Evolutionary conservation across 2,888 invertebrate species (phyloP).

Genomic region (Chalcis sispes): DNA sequence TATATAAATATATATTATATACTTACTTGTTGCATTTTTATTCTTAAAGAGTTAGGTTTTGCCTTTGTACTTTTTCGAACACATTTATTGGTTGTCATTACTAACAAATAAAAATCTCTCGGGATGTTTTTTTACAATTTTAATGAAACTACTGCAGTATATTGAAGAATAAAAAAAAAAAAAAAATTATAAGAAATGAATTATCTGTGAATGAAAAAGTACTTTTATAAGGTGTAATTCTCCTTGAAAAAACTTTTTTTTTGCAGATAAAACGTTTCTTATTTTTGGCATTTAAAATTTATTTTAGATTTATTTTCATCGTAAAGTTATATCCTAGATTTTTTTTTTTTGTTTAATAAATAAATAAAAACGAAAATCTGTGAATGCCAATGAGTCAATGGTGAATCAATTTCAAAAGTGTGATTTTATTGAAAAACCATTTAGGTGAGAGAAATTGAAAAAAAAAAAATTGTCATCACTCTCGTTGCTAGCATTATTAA

Average conservation of each 20-base stretch:
- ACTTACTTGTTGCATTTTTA: constrained; percentile 53
- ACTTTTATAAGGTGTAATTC: too few relatives aligned
- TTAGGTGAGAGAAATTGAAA: constrained; percentile 19
- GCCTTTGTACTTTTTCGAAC: constrained; percentile 39
- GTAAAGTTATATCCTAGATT: too few relatives aligned
- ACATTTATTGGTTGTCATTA: too few relatives aligned
- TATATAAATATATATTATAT: constrained; percentile 34
- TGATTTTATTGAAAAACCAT: constrained; percentile 36
- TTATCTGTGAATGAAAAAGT: too few relatives aligned
- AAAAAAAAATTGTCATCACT: constrained; percentile 56
- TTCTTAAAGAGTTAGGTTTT: constrained; percentile 38
- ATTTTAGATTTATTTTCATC: too few relatives aligned
- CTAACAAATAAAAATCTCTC: too few relatives aligned
- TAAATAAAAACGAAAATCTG: constrained; percentile 30
- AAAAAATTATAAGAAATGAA: constrained; percentile 16
- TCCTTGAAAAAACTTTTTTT: too few relatives aligned
- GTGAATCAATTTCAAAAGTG: constrained; percentile 35
- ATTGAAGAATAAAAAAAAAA: constrained; percentile 17
- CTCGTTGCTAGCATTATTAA: constrained; percentile 72
- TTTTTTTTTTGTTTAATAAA: too few relatives aligned
- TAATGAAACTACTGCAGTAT: neutral
- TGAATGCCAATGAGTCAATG: constrained; percentile 42
- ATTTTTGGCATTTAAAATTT: too few relatives aligned
- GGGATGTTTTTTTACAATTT: constrained; percentile 22
- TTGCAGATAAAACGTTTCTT: too few relatives aligned